Evolutionary conservation across 2,113 vertebrate species (phyloP).

Genomic region (Odontesthes bonariensis): DNA sequence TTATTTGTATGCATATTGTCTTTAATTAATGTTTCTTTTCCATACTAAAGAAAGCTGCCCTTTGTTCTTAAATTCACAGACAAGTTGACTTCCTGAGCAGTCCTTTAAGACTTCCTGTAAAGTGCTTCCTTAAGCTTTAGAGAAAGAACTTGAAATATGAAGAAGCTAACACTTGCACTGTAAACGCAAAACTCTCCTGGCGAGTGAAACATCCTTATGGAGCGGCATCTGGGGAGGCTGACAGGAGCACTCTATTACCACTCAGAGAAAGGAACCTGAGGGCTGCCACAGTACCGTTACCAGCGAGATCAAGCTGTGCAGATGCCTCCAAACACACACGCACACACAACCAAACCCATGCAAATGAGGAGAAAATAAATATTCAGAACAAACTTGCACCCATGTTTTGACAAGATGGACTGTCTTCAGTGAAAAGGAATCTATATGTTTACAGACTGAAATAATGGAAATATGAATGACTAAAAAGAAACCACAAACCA

Average conservation of each 20-base stretch:
- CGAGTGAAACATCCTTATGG: constrained; percentile 77
- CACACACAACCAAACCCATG: constrained; percentile 47
- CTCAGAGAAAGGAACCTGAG: constrained; percentile 78
- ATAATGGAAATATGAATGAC: constrained; percentile 22
- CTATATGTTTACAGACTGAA: background rate
- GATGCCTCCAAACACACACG: constrained; percentile 61
- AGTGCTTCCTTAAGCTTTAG: constrained; percentile 16
- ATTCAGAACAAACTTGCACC: constrained; percentile 13
- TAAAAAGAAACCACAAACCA: constrained; percentile 34
- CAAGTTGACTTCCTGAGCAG: background rate
- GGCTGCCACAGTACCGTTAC: constrained; percentile 68
- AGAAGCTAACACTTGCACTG: constrained; percentile 34
- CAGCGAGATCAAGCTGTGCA: constrained; percentile 79
- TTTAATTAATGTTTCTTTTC: too few relatives aligned
- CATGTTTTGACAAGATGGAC: constrained; percentile 28
- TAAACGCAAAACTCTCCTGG: constrained; percentile 62
- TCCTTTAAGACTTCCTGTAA: background rate
- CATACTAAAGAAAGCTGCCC: background rate
- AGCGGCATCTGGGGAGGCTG: constrained; percentile 83
- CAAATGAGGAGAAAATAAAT: constrained; percentile 54
- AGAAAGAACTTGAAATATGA: constrained; percentile 14
- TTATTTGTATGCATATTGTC: too few relatives aligned
- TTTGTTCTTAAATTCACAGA: constrained; percentile 3
- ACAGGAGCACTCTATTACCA: constrained; percentile 84
- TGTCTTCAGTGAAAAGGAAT: constrained; percentile 16